These are phyloP conservation scores for Dione vanillae DNA, from an alignment of 2,888 invertebrate species.

Conservation along the genomic window DNA sequence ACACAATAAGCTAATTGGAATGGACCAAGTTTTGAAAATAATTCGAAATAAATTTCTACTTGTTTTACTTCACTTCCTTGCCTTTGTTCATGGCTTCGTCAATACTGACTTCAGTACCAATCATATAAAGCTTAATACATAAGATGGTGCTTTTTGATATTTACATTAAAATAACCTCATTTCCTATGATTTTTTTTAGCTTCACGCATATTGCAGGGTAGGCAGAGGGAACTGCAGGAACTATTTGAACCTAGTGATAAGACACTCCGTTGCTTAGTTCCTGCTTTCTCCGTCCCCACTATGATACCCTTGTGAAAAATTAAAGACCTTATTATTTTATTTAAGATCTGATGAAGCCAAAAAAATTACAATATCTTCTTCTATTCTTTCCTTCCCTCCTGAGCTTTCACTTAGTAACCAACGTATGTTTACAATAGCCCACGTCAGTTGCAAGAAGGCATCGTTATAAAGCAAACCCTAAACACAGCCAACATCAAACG, in stretches of 20 bases:
- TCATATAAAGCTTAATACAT: not conserved
- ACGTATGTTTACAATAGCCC: not conserved
- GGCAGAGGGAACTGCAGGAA: too few species aligned
- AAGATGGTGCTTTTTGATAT: not conserved
- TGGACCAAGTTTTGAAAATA: constrained; percentile 13
- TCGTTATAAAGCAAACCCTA: constrained; percentile 31
- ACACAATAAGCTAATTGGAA: constrained; percentile 12
- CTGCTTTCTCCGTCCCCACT: too few species aligned
- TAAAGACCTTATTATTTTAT: not conserved
- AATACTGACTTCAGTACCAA: not conserved
- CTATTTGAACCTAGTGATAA: too few species aligned
- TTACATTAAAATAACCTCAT: not conserved
- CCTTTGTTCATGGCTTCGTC: not conserved
- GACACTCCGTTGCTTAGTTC: too few species aligned
- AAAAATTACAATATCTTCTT: too few species aligned
- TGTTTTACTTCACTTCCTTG: not conserved
- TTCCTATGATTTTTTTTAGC: too few species aligned
- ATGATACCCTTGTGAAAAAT: not conserved
- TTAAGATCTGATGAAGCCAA: too few species aligned
- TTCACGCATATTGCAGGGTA: too few species aligned
- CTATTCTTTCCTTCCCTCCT: too few species aligned
- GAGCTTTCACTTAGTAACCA: not conserved
- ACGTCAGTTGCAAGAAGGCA: constrained; percentile 2
- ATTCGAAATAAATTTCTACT: constrained; percentile 1
- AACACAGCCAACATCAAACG: constrained; percentile 46